A percentile compares a stretch with the other conserved stretches of the same genome.
Evolutionary conservation across 2,797 vertebrate genomes (phyloP).

Genomic region (Xenopus petersii): DNA sequence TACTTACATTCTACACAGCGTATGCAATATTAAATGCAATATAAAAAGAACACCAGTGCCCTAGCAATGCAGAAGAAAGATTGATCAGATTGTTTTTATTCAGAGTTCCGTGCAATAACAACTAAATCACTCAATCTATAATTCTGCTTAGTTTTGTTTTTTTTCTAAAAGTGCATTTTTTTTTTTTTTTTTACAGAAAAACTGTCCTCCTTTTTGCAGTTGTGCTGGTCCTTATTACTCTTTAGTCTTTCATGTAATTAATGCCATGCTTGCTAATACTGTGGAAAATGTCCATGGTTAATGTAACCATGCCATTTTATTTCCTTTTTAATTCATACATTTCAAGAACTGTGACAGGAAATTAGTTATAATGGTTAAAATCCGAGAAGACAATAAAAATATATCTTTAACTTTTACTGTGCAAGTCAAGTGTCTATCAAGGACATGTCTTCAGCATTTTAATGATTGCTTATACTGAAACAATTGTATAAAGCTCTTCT

Average conservation of each 20-base stretch:
- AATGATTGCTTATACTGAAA: slow-evolving; percentile 76
- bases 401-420: slow-evolving; percentile 1
- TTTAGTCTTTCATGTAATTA: slow-evolving; percentile 57
- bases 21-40: slow-evolving; percentile 30
- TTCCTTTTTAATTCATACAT: slow-evolving; percentile 19
- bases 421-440: slow-evolving; percentile 5
- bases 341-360: slow-evolving; percentile 19
- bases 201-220: slow-evolving; percentile 48
- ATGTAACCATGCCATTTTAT: slow-evolving; percentile 20
- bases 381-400: slow-evolving; percentile 4
- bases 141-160: slow-evolving; percentile 48
- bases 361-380: slow-evolving; percentile 23
- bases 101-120: slow-evolving; percentile 20
- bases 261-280: slow-evolving; percentile 56
- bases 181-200: slow-evolving; percentile 32
- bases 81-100: slow-evolving; percentile 2
- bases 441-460: background rate
- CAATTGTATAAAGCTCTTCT: slow-evolving; percentile 85
- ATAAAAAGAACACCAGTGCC: slow-evolving; percentile 34
- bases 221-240: slow-evolving; percentile 52
- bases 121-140: slow-evolving; percentile 25
- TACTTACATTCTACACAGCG: slow-evolving; percentile 35
- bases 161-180: slow-evolving; percentile 48
- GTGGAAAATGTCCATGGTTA: slow-evolving; percentile 51
- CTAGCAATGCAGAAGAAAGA: slow-evolving; percentile 34